Evolutionary conservation across 2,113 vertebrate genomes (phyloP).

Genomic region (Chaetorhynchus papuensis): DNA sequence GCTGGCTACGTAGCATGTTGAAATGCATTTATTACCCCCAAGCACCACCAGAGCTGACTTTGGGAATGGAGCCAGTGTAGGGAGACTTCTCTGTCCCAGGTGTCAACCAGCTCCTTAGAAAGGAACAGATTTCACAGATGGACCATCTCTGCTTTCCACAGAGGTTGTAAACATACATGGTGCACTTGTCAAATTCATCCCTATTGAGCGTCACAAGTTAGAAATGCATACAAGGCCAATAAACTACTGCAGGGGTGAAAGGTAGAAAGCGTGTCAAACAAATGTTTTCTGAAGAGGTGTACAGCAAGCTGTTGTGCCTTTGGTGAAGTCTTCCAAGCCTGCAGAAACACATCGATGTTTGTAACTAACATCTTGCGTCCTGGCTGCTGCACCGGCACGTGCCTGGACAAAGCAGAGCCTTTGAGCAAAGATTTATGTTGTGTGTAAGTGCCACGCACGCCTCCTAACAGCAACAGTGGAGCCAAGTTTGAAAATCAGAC

Average conservation of each 20-base stretch:
- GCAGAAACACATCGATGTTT: not conserved
- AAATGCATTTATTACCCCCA: not conserved
- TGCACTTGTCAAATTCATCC: not conserved
- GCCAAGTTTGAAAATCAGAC: not conserved
- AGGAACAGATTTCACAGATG: not conserved
- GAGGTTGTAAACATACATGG: not conserved
- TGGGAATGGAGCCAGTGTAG: not conserved
- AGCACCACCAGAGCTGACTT: not conserved
- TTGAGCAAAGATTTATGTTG: not conserved
- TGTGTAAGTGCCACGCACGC: rapidly evolving
- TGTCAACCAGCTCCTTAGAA: not conserved
- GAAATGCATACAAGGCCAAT: not conserved
- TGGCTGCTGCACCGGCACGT: not conserved
- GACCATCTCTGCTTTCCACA: not conserved
- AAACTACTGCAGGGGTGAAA: not conserved
- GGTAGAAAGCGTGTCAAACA: not conserved
- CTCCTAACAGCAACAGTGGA: not conserved
- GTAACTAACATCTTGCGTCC: not conserved
- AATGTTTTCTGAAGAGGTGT: not conserved
- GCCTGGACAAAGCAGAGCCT: not conserved
- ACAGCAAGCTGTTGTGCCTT: not conserved
- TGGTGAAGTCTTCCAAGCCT: not conserved
- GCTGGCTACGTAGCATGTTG: not conserved
- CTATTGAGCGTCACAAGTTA: not conserved
- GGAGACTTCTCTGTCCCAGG: not conserved